Conservation (phyloP, 2,888 invertebrate species). For the Dryobota labecula region DNA sequence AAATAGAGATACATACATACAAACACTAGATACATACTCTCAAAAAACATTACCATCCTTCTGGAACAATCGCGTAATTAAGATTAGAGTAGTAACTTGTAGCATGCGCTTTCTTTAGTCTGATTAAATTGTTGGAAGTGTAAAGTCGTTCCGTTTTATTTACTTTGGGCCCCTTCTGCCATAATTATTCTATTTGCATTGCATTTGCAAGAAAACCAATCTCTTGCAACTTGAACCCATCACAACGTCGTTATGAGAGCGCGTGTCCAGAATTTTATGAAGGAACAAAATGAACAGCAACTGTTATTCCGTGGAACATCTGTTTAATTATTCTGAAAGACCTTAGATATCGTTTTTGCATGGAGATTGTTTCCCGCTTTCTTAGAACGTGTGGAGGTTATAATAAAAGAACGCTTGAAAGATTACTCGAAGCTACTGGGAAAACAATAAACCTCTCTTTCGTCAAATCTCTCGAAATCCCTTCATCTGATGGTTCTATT, state of each 20-base stretch:
- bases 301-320: conserved; percentile 80
- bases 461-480: not conserved
- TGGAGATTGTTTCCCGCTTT: conserved; percentile 48
- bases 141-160: too few species aligned
- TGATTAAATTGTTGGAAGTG: too few species aligned
- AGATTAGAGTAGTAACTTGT: too few species aligned
- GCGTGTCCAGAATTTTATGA: conserved; percentile 86
- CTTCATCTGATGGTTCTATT: conserved; percentile 2
- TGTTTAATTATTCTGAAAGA: conserved; percentile 83
- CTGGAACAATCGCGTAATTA: too few species aligned
- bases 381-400: conserved; percentile 28
- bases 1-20: too few species aligned
- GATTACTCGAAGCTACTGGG: conserved; percentile 10
- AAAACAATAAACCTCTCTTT: not conserved
- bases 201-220: not conserved
- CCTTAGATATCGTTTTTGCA: conserved; percentile 69
- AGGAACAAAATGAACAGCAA: conserved; percentile 78
- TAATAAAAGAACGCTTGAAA: conserved; percentile 29
- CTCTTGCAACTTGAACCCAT: conserved; percentile 62
- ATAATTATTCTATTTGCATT: not conserved
- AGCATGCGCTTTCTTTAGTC: too few species aligned
- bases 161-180: too few species aligned
- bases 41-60: too few species aligned
- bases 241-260: conserved; percentile 73
- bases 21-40: too few species aligned